phyloP scores from a whole-genome alignment of 2,113 vertebrate species.

The Desmodus rotundus region DNA sequence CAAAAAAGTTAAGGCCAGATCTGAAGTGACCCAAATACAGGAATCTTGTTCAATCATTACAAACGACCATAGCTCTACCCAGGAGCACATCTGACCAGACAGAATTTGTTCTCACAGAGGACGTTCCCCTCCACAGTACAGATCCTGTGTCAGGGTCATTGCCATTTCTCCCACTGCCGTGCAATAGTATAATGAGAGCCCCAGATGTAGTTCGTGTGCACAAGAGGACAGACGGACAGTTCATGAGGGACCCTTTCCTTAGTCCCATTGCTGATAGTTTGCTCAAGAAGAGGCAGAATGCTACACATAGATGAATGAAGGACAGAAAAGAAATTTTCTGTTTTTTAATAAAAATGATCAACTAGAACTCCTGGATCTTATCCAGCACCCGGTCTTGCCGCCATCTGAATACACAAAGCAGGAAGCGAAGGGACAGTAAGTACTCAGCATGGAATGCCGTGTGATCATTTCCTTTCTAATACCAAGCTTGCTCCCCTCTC shows the following conservation, averaged over 20 bases:
- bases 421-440: background rate
- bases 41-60: background rate
- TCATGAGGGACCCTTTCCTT: conserved; percentile 33
- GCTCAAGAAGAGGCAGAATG: conserved; percentile 17
- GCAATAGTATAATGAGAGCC: conserved; percentile 43
- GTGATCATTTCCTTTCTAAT: background rate
- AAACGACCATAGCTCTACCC: background rate
- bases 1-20: background rate
- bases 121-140: background rate
- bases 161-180: conserved; percentile 35
- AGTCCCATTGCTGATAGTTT: conserved; percentile 34
- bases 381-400: background rate
- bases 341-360: conserved; percentile 17
- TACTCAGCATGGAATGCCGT: background rate
- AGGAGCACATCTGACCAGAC: conserved; percentile 21
- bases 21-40: background rate
- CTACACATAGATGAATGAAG: background rate
- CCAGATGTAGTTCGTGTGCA: conserved; percentile 24
- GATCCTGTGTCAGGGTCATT: background rate
- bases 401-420: background rate
- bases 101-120: background rate
- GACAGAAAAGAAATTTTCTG: background rate
- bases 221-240: conserved; percentile 1
- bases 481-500: background rate
- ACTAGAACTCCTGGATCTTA: background rate